A percentile compares a stretch with the other conserved stretches of the same genome.
These are phyloP conservation scores for Cyrtonyx montezumae DNA, from an alignment of 2,113 vertebrate genomes.

Conservation along the genomic window DNA sequence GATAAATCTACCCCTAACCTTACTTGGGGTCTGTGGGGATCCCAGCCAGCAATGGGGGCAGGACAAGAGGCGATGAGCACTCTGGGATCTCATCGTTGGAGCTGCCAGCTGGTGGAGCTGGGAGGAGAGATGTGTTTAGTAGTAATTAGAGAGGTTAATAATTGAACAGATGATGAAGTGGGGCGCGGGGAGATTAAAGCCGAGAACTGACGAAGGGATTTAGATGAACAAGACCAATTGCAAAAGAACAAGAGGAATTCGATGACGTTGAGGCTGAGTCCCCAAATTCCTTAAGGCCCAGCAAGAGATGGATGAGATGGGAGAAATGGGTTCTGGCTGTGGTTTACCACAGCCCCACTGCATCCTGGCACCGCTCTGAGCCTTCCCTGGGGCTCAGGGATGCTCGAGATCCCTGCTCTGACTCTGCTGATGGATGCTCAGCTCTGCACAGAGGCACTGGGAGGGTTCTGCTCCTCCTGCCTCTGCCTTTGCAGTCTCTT, in stretches of 20 bases:
- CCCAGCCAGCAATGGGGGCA: rapidly evolving
- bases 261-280: not conserved
- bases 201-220: constrained; percentile 3
- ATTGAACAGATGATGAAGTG: not conserved
- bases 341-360: not conserved
- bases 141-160: constrained; percentile 52
- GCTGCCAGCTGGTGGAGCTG: not conserved
- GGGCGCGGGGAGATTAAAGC: not conserved
- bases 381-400: not conserved
- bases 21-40: not conserved
- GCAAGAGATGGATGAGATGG: not conserved
- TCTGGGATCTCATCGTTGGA: not conserved
- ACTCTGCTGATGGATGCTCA: rapidly evolving
- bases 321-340: rapidly evolving
- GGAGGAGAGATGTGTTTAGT: constrained; percentile 7
- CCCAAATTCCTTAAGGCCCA: not conserved
- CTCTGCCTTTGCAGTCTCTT: not conserved
- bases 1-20: rapidly evolving
- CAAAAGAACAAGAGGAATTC: not conserved
- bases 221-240: not conserved
- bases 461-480: not conserved
- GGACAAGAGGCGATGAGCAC: not conserved
- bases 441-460: rapidly evolving
- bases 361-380: rapidly evolving
- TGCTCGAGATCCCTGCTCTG: not conserved